Conservation (phyloP, 2,113 vertebrate genomes). For the Cebus imitator region DNA sequence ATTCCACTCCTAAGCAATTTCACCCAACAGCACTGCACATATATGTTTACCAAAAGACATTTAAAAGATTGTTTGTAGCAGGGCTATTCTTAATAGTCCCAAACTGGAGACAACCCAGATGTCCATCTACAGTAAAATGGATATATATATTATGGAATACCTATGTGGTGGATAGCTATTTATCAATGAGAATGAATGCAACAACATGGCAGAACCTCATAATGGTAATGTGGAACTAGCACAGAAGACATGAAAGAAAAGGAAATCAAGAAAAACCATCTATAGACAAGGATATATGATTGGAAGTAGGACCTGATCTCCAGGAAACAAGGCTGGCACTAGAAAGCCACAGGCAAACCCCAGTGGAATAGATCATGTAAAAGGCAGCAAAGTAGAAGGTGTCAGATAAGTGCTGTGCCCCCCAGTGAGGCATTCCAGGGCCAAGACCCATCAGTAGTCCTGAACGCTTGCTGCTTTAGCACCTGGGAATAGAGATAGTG, state of each 20-base stretch:
- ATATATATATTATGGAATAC: neutral
- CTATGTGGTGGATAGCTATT: neutral
- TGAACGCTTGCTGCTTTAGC: neutral
- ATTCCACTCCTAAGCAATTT: neutral
- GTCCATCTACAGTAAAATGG: neutral
- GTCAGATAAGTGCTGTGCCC: neutral
- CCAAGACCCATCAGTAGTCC: neutral
- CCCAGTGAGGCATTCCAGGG: neutral
- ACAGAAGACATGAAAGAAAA: neutral
- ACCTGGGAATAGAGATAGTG: neutral
- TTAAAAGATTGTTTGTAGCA: neutral
- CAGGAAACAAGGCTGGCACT: neutral
- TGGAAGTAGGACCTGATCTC: neutral
- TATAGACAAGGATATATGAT: neutral
- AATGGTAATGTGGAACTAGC: neutral
- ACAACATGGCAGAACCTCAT: neutral
- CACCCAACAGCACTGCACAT: neutral
- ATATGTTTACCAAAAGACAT: neutral
- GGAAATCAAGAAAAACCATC: neutral
- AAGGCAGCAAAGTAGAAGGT: neutral
- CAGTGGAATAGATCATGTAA: neutral
- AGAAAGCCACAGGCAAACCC: neutral
- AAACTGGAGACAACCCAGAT: neutral
- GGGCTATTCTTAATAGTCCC: neutral
- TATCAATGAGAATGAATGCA: neutral